phyloP scores from a whole-genome alignment of 2,113 vertebrate species.

The Alexandromys fortis region DNA sequence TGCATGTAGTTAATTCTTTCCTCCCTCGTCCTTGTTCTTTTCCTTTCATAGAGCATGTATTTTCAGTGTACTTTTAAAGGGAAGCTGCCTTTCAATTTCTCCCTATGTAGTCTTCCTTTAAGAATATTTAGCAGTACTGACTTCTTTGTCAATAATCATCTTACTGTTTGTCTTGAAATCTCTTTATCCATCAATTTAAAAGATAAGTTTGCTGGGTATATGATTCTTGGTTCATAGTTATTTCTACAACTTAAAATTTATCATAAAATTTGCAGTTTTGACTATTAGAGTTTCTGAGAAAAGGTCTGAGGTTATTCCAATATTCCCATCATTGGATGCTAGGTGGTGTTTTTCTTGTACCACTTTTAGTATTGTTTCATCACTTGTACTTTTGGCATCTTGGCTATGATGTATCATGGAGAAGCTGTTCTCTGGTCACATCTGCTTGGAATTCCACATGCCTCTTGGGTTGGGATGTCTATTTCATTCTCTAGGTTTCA shows the following conservation, averaged over 20 bases:
- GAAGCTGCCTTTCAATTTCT: neutral
- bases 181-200: neutral
- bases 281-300: neutral
- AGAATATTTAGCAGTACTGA: neutral
- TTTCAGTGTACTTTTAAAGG: neutral
- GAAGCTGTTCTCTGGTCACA: neutral
- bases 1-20: neutral
- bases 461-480: neutral
- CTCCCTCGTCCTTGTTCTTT: neutral
- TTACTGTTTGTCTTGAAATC: neutral
- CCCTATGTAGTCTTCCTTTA: neutral
- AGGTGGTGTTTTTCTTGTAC: neutral
- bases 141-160: neutral
- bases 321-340: neutral
- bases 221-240: neutral
- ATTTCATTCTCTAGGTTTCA: neutral
- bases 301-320: neutral
- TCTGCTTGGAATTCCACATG: neutral
- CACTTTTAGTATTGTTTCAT: neutral
- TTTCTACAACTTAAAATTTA: neutral
- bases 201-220: neutral
- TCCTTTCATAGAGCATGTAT: neutral
- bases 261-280: neutral
- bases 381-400: neutral
- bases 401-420: neutral